Evolutionary conservation across 2,113 vertebrate species (phyloP).

Genomic region (Cervus canadensis): DNA sequence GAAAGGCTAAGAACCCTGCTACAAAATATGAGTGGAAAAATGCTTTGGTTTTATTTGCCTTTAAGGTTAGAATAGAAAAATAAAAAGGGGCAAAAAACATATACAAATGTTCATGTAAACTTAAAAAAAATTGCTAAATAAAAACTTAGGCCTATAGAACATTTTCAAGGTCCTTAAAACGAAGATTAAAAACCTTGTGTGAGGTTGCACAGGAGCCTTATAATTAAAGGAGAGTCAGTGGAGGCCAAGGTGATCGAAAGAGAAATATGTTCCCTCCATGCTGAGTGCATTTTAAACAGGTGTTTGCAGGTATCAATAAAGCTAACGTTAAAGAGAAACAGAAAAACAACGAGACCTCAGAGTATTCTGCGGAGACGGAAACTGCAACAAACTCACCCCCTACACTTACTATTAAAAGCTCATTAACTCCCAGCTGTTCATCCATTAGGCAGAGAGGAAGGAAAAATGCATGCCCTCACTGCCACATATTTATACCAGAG

Average conservation of each 20-base stretch:
- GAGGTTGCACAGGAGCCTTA: neutral
- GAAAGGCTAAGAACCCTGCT: neutral
- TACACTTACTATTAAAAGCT: slow-evolving; percentile 71
- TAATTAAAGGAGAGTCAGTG: slow-evolving; percentile 42
- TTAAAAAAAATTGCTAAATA: neutral
- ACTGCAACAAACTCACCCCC: slow-evolving; percentile 51
- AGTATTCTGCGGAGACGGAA: slow-evolving; percentile 26
- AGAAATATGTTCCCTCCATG: slow-evolving; percentile 44
- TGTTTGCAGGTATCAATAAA: slow-evolving; percentile 67
- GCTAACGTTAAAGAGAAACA: slow-evolving; percentile 58
- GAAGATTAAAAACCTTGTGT: neutral
- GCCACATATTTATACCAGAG: slow-evolving; percentile 28
- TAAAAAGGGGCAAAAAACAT: neutral
- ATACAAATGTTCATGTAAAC: neutral
- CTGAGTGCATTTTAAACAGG: slow-evolving; percentile 66
- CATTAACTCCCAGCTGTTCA: slow-evolving; percentile 73
- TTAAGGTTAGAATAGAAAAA: neutral
- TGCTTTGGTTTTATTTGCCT: neutral
- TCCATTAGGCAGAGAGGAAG: slow-evolving; percentile 41
- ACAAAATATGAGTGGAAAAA: neutral
- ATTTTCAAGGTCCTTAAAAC: slow-evolving; percentile 31
- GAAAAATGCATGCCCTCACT: neutral
- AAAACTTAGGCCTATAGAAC: slow-evolving; percentile 4
- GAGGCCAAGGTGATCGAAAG: slow-evolving; percentile 67
- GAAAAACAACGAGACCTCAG: slow-evolving; percentile 54